Evolutionary conservation across 2,113 vertebrate genomes (phyloP).

Genomic region (Rostratula benghalensis): DNA sequence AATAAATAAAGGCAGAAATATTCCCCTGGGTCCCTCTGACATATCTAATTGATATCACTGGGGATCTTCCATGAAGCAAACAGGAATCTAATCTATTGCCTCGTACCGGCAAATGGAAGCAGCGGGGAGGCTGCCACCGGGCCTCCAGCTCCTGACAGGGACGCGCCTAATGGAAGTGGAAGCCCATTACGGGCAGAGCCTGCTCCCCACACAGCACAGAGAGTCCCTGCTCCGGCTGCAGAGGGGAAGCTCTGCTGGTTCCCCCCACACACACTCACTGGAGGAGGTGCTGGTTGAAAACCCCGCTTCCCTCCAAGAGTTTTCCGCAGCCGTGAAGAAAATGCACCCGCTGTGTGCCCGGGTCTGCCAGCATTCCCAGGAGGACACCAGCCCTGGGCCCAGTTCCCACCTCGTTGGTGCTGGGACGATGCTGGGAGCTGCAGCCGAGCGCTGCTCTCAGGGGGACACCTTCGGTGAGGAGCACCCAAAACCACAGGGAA

Average conservation of each 20-base stretch:
- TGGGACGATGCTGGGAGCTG: fast-evolving
- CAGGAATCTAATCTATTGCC: conserved; percentile 71
- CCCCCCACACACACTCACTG: neutral
- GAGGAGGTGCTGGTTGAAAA: neutral
- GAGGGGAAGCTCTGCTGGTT: neutral
- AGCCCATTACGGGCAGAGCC: conserved; percentile 59
- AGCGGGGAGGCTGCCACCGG: conserved; percentile 52
- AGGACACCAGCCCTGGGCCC: fast-evolving
- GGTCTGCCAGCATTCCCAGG: fast-evolving
- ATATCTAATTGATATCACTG: conserved; percentile 67
- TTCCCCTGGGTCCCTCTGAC: conserved; percentile 58
- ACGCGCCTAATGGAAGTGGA: conserved; percentile 46
- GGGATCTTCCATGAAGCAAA: conserved; percentile 66
- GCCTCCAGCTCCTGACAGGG: conserved; percentile 64
- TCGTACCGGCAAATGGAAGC: conserved; percentile 65
- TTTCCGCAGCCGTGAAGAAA: neutral
- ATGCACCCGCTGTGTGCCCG: fast-evolving
- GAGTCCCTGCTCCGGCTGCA: neutral
- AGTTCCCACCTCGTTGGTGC: fast-evolving
- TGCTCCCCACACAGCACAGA: conserved; percentile 47
- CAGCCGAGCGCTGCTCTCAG: neutral
- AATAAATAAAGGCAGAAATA: conserved; percentile 55
- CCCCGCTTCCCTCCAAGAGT: neutral
- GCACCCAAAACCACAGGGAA: neutral
- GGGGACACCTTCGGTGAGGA: neutral